These are phyloP conservation scores for Illadopsis cleaveri DNA, from an alignment of 2,113 vertebrate genomes.

Conservation along the genomic window DNA sequence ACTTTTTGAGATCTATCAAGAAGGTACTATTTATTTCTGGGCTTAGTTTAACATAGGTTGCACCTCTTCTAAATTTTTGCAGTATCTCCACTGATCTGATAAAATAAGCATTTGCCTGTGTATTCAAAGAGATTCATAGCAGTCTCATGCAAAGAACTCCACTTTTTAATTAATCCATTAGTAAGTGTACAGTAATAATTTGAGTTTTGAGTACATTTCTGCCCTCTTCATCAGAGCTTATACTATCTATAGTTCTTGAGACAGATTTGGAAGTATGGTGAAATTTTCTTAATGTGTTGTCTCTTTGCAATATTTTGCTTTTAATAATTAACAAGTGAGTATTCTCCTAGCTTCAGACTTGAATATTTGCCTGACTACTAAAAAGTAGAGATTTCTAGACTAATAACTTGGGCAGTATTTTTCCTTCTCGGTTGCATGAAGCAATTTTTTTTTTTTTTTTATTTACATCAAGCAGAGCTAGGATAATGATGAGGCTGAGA, in stretches of 20 bases:
- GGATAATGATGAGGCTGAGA: background rate
- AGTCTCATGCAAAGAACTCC: background rate
- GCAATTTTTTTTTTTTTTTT: background rate
- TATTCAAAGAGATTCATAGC: background rate
- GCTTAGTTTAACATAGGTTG: background rate
- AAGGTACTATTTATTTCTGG: background rate
- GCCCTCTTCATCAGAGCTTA: background rate
- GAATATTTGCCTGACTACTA: background rate
- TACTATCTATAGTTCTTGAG: conserved; percentile 21
- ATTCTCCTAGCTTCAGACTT: background rate
- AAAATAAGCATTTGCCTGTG: background rate
- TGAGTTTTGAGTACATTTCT: background rate
- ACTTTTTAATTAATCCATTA: background rate
- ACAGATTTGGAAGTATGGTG: background rate
- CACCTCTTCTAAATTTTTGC: background rate
- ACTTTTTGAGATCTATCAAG: background rate
- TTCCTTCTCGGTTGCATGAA: background rate
- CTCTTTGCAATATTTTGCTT: conserved; percentile 23
- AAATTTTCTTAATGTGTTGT: background rate
- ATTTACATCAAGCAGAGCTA: background rate
- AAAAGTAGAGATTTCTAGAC: background rate
- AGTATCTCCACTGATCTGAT: background rate
- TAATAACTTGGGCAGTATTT: background rate
- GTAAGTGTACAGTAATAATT: background rate
- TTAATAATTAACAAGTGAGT: conserved; percentile 15